Base-by-base conservation (phyloP, 2,113 vertebrate species). In the Pelecanoides urinatrix region DNA sequence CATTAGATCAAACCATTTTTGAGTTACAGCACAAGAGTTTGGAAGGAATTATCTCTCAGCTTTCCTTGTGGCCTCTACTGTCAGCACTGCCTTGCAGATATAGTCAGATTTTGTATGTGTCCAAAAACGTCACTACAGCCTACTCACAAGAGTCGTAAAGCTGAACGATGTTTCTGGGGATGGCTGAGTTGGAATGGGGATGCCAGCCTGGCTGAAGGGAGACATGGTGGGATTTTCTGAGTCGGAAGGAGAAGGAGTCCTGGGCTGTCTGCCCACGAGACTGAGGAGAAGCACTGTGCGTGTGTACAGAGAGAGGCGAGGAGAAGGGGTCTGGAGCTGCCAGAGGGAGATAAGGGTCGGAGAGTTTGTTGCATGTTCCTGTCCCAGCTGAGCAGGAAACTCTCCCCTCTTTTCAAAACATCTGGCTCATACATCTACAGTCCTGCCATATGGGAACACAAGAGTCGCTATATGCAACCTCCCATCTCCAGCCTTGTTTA, bases 221-320 rank as follows among this genome's bases (percentile, higher is more conserved):
- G 22, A n/a, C 0, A 2, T 26, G 19, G 26, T 67, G 53, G 53
- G 45, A 62, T 30, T 77, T 88, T 72, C 38, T 83, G 52, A 78
- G 32, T 8, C 1, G 0, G 18, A 34, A 30, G 1, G 5, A 72
- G 90, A 22, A 65, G 44, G 36, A 47, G 13, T 34, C 10, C 27
- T 73, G 42, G 61, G 36, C 36, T 27, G 10, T 19, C 53, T 27
- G 26, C 20, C 53, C 59, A 56, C 0, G 3, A 82, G 32, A 12
- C 0, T 1, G 18, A n/a, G 42, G 19, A 49, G 36, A 68, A 74
- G 32, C 29, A 52, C 16, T 26, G 8, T 38, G 26, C 16, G 25
- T 1, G 0, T 36, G 11, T 10, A 36, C 1, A 2, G 34, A 29
- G 36, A 61, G 14, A 27, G 32, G 16, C 2, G 8, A 55, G 36